Evolutionary conservation across 2,888 invertebrate genomes (phyloP).

Genomic region (Eupithecia inturbata): DNA sequence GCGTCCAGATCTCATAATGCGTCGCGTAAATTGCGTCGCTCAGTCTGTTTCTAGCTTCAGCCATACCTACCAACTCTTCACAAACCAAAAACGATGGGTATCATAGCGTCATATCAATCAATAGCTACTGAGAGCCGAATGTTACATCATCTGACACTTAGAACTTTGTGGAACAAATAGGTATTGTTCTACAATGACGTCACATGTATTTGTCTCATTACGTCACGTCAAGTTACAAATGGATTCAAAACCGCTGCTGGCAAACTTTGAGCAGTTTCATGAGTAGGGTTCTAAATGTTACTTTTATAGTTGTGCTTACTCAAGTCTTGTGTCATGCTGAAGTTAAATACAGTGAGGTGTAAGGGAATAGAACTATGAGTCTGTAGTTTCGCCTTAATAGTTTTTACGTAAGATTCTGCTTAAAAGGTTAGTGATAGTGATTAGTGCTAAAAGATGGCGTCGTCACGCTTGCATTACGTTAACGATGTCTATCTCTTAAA

Average conservation of each 20-base stretch:
- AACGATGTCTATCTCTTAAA: background rate
- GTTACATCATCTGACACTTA: background rate
- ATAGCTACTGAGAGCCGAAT: background rate
- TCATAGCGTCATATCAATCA: background rate
- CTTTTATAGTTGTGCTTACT: conserved; percentile 16
- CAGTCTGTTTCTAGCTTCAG: no score
- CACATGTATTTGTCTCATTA: background rate
- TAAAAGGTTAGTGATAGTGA: background rate
- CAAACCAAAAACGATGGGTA: background rate
- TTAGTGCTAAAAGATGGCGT: background rate
- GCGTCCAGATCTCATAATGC: no score
- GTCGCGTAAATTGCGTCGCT: no score
- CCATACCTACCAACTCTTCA: no score
- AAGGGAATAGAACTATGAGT: background rate
- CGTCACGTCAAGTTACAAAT: conserved; percentile 7
- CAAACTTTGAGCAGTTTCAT: conserved; percentile 18
- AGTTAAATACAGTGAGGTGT: background rate
- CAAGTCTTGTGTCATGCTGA: conserved; percentile 11
- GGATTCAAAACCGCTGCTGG: background rate
- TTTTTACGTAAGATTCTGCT: background rate
- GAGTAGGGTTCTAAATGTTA: conserved; percentile 20
- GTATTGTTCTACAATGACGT: background rate
- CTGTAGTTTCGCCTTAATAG: background rate
- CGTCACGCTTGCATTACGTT: background rate
- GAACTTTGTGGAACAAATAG: background rate